Base-by-base conservation (phyloP, 2,888 invertebrate genomes). In the Cryptophagus acutangulus region DNA sequence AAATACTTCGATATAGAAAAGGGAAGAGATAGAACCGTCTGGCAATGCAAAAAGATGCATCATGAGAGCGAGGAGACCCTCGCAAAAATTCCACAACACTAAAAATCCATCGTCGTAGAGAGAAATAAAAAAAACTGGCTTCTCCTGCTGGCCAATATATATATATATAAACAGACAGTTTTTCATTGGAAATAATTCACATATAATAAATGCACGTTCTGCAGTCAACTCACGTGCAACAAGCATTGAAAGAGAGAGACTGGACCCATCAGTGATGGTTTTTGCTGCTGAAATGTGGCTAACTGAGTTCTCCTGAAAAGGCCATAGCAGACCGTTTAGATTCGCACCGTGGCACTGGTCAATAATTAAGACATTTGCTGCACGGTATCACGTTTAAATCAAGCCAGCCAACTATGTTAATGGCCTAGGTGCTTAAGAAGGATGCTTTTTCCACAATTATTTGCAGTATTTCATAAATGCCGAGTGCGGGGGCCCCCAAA, bases 361-460 rank as follows among this genome's bases (percentile, higher is more conserved):
- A 65, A 68, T 68, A 69, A 69, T 69, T 69, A 69, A 69, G 69
- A 69, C 68, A 67, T 69, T 69, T 67, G 65, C 66, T 63, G 59
- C 65, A 63, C 63, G 65, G 62, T 64, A 64, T 66, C 66, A 66
- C 66, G 66, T 66, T 67, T 68, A 68, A 67, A 69, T 67, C 67
- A 66, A 65, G 65, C 59, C 61, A 59, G n/a, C n/a, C 63, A 66
- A 65, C 64, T 68, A 69, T 68, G 67, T 67, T 69, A 67, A 69
- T 69, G 62, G 66, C 55, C n/a, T 15, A 31, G 12, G 31, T 8
- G 31, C 8, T 8, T 10, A 15, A 28, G 31, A 15, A 15, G 31
- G 26, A 13, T 31, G 16, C 5, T 13, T 15, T 31, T 31, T 31
- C 3, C 3, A 3, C 31, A 31, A 31, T 34, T 17, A 20, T 10